Evolutionary conservation across 1,140 invertebrate genomes (phyloP).

Genomic region (Neotoxoptera formosana): DNA sequence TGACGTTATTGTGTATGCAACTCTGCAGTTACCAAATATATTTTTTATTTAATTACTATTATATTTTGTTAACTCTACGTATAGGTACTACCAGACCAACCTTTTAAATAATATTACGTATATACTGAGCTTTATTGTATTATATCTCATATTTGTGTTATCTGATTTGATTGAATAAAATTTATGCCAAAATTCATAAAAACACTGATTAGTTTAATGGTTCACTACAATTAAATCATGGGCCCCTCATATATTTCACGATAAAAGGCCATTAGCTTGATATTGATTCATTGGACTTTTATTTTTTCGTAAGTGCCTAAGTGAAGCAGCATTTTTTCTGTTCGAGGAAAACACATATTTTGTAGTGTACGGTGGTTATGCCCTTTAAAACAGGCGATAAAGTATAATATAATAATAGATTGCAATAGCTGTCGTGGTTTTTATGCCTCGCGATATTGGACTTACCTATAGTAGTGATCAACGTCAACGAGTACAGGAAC

Average conservation of each 20-base stretch:
- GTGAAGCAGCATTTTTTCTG: background rate
- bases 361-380: background rate
- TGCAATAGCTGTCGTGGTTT: background rate
- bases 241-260: background rate
- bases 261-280: background rate
- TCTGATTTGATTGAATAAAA: background rate
- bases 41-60: background rate
- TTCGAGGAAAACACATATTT: background rate
- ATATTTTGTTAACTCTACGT: background rate
- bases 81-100: background rate
- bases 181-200: background rate
- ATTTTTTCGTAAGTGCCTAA: background rate
- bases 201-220: background rate
- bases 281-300: background rate
- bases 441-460: slow-evolving; percentile 59
- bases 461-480: slow-evolving; percentile 96
- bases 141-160: background rate
- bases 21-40: background rate
- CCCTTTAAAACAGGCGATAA: no score
- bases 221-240: background rate
- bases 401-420: background rate
- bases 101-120: background rate
- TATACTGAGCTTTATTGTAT: background rate
- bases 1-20: background rate
- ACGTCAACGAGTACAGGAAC: slow-evolving; percentile 92